Evolutionary conservation across 2,888 invertebrate species (phyloP), one percentile per base, ranked within the genome.

Genomic region (Chirona hameri): DNA sequence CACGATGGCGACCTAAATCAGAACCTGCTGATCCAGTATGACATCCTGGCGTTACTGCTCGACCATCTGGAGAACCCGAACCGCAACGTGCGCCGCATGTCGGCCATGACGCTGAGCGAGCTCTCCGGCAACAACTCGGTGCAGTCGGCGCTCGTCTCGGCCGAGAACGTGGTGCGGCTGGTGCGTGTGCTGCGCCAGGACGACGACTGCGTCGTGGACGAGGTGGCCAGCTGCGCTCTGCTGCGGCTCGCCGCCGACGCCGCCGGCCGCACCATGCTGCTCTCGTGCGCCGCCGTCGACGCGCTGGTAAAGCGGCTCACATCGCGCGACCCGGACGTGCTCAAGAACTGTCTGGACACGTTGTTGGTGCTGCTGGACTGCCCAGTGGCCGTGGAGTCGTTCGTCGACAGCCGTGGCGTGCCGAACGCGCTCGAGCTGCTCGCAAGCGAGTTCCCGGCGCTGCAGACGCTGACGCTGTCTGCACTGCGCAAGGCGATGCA

Each of bases 131-230:
- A 80, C 55, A 29, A 27, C 15, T 15, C 80, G 27, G 80, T 80
- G 55, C 80, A 80, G 52, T 48, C 48, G 18, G 55, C 14, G 48
- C 80, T 80, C 27, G 27, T 80, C 9, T 27, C 55, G 52, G 15
- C 15, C 4, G 48, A 48, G 18, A 80, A 55, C 52, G 80, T 55
- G 0, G 52, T 27, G 27, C 48, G 29, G 24, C 52, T 80, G 27
- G 80, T 80, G 80, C 80, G 80, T 27, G 80, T 80, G 27, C 80
- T 80, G 27, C 27, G 48, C 27, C 18, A 48, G 21, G 80, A 80
- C 27, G 48, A 27, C 55, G 80, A 80, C 80, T 80, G 80, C 29
- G 55, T 80, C 15, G 80, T 80, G 52, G 55, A 48, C 18, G 29
- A 52, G 52, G 15, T 80, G 27, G 80, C 80, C 27, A 29, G 52